These are phyloP conservation scores for Hypolimnas misippus DNA, from an alignment of 2,888 invertebrate species.

Conservation along the genomic window DNA sequence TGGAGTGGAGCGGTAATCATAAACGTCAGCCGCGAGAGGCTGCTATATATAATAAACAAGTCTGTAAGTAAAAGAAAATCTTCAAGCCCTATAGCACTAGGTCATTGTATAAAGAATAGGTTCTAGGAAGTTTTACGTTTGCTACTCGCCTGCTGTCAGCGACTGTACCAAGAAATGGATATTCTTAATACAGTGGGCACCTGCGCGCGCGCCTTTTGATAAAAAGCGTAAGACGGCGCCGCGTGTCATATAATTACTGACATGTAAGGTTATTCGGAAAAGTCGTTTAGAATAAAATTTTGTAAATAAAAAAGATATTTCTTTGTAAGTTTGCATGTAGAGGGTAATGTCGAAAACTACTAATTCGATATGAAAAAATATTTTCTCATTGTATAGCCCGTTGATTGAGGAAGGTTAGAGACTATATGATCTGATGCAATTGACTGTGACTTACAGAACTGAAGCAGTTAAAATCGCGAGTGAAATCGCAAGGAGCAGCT, in stretches of 20 bases:
- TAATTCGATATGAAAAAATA: no score
- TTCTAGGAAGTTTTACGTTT: slow-evolving; percentile 6
- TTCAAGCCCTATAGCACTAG: slow-evolving; percentile 11
- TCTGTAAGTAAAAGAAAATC: not conserved
- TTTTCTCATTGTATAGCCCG: no score
- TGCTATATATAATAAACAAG: not conserved
- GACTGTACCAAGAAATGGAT: slow-evolving; percentile 8
- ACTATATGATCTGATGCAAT: no score
- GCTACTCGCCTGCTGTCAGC: not conserved
- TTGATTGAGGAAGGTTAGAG: no score
- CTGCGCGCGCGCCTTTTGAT: slow-evolving; percentile 31
- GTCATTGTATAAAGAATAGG: slow-evolving; percentile 12
- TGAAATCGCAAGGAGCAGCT: no score
- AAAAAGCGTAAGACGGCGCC: slow-evolving; percentile 40
- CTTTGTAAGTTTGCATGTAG: no score
- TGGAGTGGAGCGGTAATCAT: no score
- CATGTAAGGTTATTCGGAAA: slow-evolving; percentile 19
- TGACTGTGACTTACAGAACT: no score
- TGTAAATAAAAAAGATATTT: no score
- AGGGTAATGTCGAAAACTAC: no score
- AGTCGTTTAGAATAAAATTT: no score
- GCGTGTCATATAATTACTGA: slow-evolving; percentile 26
- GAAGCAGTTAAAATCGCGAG: no score
- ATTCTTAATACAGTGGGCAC: slow-evolving; percentile 20
- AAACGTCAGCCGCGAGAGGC: not conserved